Conservation (phyloP, 2,113 vertebrate species). For the Ammodytes marinus region DNA sequence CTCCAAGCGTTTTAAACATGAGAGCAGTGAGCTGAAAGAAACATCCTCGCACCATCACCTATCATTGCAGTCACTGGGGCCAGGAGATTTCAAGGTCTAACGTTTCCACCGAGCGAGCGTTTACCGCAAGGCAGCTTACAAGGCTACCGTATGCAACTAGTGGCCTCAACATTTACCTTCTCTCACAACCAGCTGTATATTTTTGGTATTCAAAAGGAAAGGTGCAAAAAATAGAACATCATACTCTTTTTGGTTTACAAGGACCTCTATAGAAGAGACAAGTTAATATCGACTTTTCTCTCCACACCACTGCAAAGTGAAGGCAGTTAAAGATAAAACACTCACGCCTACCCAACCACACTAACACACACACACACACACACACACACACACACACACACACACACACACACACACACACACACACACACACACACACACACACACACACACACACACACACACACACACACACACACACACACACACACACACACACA, state of each 20-base stretch:
- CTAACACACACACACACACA: too few species aligned
- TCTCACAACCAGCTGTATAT: constrained; percentile 46
- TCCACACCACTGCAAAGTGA: constrained; percentile 18
- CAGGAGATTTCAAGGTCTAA: constrained; percentile 11
- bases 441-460: too few species aligned
- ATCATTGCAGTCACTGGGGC: constrained; percentile 1
- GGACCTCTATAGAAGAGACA: constrained; percentile 53
- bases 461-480: too few species aligned
- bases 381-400: too few species aligned
- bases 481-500: too few species aligned
- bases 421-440: too few species aligned
- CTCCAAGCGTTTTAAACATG: constrained; percentile 26
- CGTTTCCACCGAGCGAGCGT: constrained; percentile 37
- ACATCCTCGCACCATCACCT: constrained; percentile 22
- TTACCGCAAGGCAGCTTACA: constrained; percentile 38
- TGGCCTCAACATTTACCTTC: constrained; percentile 62
- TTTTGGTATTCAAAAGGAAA: constrained; percentile 27
- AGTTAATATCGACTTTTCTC: constrained; percentile 31
- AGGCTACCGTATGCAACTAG: constrained; percentile 33
- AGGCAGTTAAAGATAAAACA: constrained; percentile 53
- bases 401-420: too few species aligned
- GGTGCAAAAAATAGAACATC: constrained; percentile 57
- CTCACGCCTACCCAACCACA: too few species aligned
- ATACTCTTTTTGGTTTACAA: constrained; percentile 47
- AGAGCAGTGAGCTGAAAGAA: constrained; percentile 55